phyloP scores from a whole-genome alignment of 2,113 vertebrate species.

The Zingel zingel region DNA sequence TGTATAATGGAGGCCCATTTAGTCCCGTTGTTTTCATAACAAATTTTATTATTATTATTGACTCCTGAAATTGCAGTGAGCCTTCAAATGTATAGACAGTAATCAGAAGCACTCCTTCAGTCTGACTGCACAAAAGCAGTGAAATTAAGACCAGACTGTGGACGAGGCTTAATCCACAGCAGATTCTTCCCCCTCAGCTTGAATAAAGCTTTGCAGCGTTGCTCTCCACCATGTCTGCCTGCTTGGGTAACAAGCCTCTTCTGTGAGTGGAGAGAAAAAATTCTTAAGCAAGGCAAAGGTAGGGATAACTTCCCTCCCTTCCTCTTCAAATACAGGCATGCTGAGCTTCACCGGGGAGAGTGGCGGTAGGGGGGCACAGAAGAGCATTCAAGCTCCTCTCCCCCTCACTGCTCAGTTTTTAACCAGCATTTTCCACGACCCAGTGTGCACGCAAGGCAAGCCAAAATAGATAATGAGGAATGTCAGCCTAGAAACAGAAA shows the following conservation, averaged over 20 bases:
- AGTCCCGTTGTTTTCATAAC: not conserved
- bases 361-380: slow-evolving; percentile 36
- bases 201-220: slow-evolving; percentile 72
- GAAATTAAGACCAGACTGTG: slow-evolving; percentile 79
- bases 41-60: slow-evolving; percentile 43
- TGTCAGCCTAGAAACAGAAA: slow-evolving; percentile 79
- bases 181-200: slow-evolving; percentile 73
- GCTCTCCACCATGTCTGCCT: slow-evolving; percentile 62
- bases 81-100: slow-evolving; percentile 70
- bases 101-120: slow-evolving; percentile 76
- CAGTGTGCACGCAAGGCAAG: slow-evolving; percentile 70
- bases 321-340: slow-evolving; percentile 67
- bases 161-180: slow-evolving; percentile 78
- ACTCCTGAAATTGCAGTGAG: slow-evolving; percentile 57
- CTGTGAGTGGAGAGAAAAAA: slow-evolving; percentile 61
- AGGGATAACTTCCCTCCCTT: slow-evolving; percentile 59
- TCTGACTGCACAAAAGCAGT: slow-evolving; percentile 72
- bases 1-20: not conserved
- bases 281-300: slow-evolving; percentile 69
- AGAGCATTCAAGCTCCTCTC: slow-evolving; percentile 46
- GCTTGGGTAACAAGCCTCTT: slow-evolving; percentile 78
- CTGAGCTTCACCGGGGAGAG: slow-evolving; percentile 61
- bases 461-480: slow-evolving; percentile 83
- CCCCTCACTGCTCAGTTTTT: slow-evolving; percentile 61
- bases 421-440: slow-evolving; percentile 68